Evolutionary conservation across 2,797 vertebrate genomes (phyloP), one percentile per base, ranked within the genome.

Genomic region (Todus mexicanus): DNA sequence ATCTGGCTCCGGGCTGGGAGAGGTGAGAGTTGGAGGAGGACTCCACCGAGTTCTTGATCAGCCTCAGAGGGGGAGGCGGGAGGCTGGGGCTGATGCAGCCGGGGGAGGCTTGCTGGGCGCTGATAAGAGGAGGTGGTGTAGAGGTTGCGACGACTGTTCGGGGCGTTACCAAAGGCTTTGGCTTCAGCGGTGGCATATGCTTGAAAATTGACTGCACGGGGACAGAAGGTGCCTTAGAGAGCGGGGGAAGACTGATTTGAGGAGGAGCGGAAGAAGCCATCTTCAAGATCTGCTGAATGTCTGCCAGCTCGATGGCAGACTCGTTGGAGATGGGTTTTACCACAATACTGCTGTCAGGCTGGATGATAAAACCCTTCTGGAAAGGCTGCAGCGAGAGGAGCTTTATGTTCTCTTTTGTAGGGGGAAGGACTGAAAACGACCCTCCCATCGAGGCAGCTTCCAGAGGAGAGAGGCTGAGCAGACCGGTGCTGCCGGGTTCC

Each of bases 201-300:
- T 99, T 99, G 96, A 98, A 98, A 82, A 97, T 97, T 1, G 98
- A 97, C 96, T 98, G 98, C 71, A 98, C 94, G 0, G 97, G 97
- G 70, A 96, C 96, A 95, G 96, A 97, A 56, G 97, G 96, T 88
- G 98, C 98, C 98, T 98, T 98, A 90, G 98, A 96, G 79, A 97
- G 97, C 3, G 98, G 97, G 0, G 98, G 98, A 94, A 99, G 98
- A 96, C 97, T 98, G 95, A 98, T 98, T 33, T 99, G 99, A 66
- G 98, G 98, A 15, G 98, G 98, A 4, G 98, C 98, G 0, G 98
- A 98, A 11, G 98, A 95, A 15, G 99, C 98, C 97, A 99, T 99
- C 92, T 99, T 99, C 89, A 99, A 98, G 94, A 99, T 99, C 97
- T 99, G 99, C 97, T 99, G 99, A 96, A 99, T 99, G 95, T 99